phyloP scores from a whole-genome alignment of 2,113 vertebrate species.

The Rhea americana region DNA sequence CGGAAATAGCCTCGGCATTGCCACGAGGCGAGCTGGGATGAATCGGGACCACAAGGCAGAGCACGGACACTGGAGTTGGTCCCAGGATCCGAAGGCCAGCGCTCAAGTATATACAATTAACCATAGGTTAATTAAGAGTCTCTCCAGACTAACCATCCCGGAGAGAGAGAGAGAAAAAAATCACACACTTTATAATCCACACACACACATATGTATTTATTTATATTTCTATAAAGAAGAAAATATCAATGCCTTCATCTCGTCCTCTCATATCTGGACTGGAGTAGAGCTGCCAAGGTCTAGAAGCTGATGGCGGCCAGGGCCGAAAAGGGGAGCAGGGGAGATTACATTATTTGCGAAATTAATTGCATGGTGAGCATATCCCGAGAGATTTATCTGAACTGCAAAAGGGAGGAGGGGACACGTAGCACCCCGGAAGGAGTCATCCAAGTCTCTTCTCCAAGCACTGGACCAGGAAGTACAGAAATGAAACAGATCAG shows the following conservation, averaged over 20 bases:
- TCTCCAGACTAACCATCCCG: not conserved
- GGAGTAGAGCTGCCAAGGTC: not conserved
- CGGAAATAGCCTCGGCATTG: not conserved
- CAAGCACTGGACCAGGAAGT: not conserved
- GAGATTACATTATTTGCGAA: not conserved
- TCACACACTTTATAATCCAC: no score
- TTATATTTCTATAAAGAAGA: not conserved
- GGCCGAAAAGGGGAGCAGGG: not conserved
- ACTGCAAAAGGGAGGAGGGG: not conserved
- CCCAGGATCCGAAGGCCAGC: not conserved
- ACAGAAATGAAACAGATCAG: not conserved
- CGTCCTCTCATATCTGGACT: rapidly evolving
- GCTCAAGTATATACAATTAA: not conserved
- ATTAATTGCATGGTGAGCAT: not conserved
- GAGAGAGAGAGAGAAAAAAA: not conserved
- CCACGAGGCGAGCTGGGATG: rapidly evolving
- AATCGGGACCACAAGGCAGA: no score
- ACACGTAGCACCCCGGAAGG: not conserved
- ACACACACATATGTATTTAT: not conserved
- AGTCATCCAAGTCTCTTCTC: not conserved
- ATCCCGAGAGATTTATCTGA: not conserved
- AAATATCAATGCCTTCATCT: not conserved
- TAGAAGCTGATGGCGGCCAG: not conserved
- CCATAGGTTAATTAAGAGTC: not conserved
- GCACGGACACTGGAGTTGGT: not conserved